phyloP scores from a whole-genome alignment of 1,140 invertebrate genomes.

The Bombus huntii region DNA sequence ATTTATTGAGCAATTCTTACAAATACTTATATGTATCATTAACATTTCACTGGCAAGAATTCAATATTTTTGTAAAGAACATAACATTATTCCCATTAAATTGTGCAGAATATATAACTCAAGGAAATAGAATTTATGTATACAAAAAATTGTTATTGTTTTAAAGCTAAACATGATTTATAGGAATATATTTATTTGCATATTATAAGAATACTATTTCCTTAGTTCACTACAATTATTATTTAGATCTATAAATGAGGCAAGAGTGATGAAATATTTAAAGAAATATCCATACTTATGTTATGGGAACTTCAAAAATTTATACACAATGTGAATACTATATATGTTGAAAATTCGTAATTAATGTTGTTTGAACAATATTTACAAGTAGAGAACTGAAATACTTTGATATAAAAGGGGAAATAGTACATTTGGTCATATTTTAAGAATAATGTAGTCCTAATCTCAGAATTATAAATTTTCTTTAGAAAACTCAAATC shows the following conservation, averaged over 20 bases:
- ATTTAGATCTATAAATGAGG: constrained; percentile 28
- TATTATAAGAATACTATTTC: constrained; percentile 37
- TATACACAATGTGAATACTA: background rate
- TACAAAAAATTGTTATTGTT: background rate
- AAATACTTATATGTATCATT: constrained; percentile 36
- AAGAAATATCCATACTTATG: background rate
- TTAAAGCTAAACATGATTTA: background rate
- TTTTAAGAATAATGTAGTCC: background rate
- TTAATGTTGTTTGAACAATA: constrained; percentile 13
- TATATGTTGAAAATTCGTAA: background rate
- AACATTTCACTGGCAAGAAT: constrained; percentile 66
- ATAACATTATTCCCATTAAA: constrained; percentile 21
- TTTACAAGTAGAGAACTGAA: constrained; percentile 15
- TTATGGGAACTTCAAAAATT: background rate
- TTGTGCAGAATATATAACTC: background rate
- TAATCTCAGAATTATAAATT: background rate
- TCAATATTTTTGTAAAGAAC: constrained; percentile 38
- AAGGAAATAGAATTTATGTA: constrained; percentile 26
- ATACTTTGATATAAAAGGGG: background rate
- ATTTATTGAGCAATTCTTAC: constrained; percentile 70
- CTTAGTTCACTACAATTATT: constrained; percentile 1
- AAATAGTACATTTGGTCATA: background rate
- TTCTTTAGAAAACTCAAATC: constrained; percentile 4
- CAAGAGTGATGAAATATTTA: constrained; percentile 39
- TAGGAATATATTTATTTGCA: background rate